These are phyloP conservation scores for Trachurus trachurus DNA, from an alignment of 2,797 vertebrate genomes.

Conservation along the genomic window DNA sequence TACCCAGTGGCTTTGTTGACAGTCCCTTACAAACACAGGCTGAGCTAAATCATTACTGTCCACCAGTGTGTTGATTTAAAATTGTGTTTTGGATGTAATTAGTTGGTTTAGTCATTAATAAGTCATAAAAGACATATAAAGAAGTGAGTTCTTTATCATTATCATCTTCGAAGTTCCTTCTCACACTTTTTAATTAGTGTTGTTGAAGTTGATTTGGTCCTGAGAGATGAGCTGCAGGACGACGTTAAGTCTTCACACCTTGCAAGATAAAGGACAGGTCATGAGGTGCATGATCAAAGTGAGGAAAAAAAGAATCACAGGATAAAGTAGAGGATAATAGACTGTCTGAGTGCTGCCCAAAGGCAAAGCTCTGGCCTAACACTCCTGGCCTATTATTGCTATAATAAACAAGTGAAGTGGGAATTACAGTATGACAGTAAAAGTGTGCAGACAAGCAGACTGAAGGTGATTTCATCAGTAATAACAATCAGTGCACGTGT, in stretches of 20 bases:
- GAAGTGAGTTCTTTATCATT: background rate
- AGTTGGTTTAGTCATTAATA: background rate
- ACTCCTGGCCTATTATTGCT: constrained; percentile 32
- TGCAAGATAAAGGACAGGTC: constrained; percentile 40
- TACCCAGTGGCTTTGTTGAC: background rate
- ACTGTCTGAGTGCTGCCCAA: constrained; percentile 27
- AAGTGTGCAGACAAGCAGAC: background rate
- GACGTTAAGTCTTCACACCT: constrained; percentile 33
- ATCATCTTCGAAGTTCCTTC: background rate
- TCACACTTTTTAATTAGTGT: constrained; percentile 36
- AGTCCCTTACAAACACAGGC: background rate
- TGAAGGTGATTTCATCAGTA: constrained; percentile 35
- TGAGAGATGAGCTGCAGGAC: constrained; percentile 32
- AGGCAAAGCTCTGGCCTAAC: constrained; percentile 38
- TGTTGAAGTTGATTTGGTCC: constrained; percentile 16
- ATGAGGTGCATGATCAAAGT: constrained; percentile 47
- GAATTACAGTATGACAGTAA: constrained; percentile 35
- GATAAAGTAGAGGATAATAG: constrained; percentile 37
- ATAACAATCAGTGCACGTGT: constrained; percentile 27
- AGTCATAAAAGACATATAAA: background rate
- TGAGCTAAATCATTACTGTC: background rate
- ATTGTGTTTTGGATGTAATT: background rate
- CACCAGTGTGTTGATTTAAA: background rate
- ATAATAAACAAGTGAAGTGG: constrained; percentile 44
- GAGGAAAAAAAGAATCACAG: background rate